phyloP scores from a whole-genome alignment of 1,140 invertebrate species.

The Drosophila ficusphila region DNA sequence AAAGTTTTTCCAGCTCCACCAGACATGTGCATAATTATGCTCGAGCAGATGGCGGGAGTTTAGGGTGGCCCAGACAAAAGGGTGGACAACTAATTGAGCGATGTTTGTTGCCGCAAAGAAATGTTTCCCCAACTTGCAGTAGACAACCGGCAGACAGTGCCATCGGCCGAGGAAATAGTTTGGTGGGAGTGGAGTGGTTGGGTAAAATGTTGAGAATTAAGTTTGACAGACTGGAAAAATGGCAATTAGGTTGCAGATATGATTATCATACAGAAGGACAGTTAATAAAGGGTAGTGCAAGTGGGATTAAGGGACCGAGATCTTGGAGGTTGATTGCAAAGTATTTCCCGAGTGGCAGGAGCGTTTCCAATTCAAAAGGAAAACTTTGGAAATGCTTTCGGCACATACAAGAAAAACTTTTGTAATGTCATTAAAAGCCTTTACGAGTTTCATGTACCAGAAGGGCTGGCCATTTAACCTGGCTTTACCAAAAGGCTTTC shows the following conservation, averaged over 20 bases:
- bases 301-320: slow-evolving; percentile 23
- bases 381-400: slow-evolving; percentile 32
- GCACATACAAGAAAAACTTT: slow-evolving; percentile 31
- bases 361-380: slow-evolving; percentile 14
- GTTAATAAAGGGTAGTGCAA: slow-evolving; percentile 33
- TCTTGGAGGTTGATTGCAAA: slow-evolving; percentile 28
- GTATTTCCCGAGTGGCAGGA: slow-evolving; percentile 8
- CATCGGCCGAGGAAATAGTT: slow-evolving; percentile 40
- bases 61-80: slow-evolving; percentile 39
- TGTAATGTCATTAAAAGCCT: slow-evolving; percentile 21
- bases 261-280: slow-evolving; percentile 46
- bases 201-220: slow-evolving; percentile 51
- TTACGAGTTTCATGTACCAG: slow-evolving; percentile 2
- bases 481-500: neutral
- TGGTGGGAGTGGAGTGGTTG: slow-evolving; percentile 1
- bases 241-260: slow-evolving; percentile 54
- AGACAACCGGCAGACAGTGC: slow-evolving; percentile 66
- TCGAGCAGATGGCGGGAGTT: neutral
- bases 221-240: slow-evolving; percentile 71
- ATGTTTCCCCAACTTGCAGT: slow-evolving; percentile 43
- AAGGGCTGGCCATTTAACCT: neutral
- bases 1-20: slow-evolving; percentile 42
- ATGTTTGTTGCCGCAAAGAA: slow-evolving; percentile 54
- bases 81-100: slow-evolving; percentile 57
- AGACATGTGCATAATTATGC: slow-evolving; percentile 79